Percentiles rank a stretch among this genome's conserved stretches.
These are phyloP conservation scores for Oncorhynchus masou DNA, from an alignment of 2,113 vertebrate genomes.

Conservation along the genomic window DNA sequence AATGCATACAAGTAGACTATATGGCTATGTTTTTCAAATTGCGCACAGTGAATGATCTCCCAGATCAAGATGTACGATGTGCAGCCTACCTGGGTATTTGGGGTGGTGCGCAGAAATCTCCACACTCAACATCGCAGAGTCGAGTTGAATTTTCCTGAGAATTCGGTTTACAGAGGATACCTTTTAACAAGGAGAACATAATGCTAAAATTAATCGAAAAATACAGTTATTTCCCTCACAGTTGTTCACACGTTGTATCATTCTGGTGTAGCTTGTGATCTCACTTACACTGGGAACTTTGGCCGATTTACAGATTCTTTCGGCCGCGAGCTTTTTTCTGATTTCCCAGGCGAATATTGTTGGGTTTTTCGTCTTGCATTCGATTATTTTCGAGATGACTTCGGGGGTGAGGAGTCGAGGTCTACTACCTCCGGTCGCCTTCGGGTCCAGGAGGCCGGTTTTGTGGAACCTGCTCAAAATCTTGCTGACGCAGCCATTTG, in stretches of 20 bases:
- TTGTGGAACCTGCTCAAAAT: slow-evolving; percentile 84
- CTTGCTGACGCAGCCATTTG: slow-evolving; percentile 94
- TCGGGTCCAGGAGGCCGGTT: slow-evolving; percentile 83
- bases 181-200: slow-evolving; percentile 57
- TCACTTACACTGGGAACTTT: slow-evolving; percentile 81
- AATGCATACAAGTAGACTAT: background rate
- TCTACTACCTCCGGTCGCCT: slow-evolving; percentile 81
- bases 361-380: slow-evolving; percentile 82
- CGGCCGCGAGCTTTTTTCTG: slow-evolving; percentile 71
- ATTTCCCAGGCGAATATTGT: slow-evolving; percentile 91
- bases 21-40: background rate
- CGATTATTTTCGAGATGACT: slow-evolving; percentile 83
- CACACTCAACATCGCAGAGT: slow-evolving; percentile 44
- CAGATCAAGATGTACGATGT: background rate
- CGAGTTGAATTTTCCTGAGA: slow-evolving; percentile 77
- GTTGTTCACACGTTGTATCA: background rate
- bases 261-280: background rate
- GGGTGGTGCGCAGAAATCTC: slow-evolving; percentile 12
- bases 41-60: background rate
- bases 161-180: slow-evolving; percentile 92
- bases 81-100: slow-evolving; percentile 59
- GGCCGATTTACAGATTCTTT: slow-evolving; percentile 68
- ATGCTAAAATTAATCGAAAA: background rate
- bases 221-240: background rate
- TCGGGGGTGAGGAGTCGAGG: slow-evolving; percentile 81